Evolutionary conservation across 1,140 invertebrate genomes (phyloP).

Genomic region (Zaprionus tsacasi): DNA sequence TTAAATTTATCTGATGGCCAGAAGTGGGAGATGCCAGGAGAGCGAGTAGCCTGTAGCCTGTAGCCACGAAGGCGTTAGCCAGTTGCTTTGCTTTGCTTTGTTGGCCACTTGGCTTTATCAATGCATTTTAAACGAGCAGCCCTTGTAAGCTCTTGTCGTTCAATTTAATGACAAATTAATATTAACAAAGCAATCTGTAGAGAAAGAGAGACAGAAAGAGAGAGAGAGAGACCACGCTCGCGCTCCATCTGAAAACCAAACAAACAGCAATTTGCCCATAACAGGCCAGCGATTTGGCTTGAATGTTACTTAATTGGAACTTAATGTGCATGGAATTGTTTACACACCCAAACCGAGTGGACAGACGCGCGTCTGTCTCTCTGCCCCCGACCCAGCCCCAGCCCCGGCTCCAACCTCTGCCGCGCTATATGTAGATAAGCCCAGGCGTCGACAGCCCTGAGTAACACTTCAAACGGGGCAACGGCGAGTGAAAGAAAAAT

Average conservation of each 20-base stretch:
- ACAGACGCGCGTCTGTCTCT: not conserved
- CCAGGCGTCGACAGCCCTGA: constrained; percentile 62
- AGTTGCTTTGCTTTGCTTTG: not conserved
- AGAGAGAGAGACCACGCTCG: not conserved
- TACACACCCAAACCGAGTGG: constrained; percentile 47
- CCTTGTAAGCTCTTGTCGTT: constrained; percentile 60
- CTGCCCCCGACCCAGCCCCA: not conserved
- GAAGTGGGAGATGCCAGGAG: too few species aligned
- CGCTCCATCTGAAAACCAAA: constrained; percentile 17
- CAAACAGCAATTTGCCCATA: constrained; percentile 36
- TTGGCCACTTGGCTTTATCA: constrained; percentile 71
- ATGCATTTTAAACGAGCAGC: constrained; percentile 78
- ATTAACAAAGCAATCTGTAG: constrained; percentile 78
- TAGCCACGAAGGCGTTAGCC: constrained; percentile 16
- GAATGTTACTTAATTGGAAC: constrained; percentile 80
- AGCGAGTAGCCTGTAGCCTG: constrained; percentile 26
- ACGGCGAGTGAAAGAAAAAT: constrained; percentile 61
- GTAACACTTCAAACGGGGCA: constrained; percentile 64
- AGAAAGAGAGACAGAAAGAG: too few species aligned
- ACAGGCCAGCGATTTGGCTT: constrained; percentile 60
- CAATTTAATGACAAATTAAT: constrained; percentile 80
- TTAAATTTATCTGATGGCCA: constrained; percentile 76
- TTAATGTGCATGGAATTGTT: constrained; percentile 78
- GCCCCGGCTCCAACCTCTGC: too few species aligned
- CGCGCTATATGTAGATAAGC: constrained; percentile 52